Base-by-base conservation (phyloP, 2,888 invertebrate species). In the Sthenelais limicola region DNA sequence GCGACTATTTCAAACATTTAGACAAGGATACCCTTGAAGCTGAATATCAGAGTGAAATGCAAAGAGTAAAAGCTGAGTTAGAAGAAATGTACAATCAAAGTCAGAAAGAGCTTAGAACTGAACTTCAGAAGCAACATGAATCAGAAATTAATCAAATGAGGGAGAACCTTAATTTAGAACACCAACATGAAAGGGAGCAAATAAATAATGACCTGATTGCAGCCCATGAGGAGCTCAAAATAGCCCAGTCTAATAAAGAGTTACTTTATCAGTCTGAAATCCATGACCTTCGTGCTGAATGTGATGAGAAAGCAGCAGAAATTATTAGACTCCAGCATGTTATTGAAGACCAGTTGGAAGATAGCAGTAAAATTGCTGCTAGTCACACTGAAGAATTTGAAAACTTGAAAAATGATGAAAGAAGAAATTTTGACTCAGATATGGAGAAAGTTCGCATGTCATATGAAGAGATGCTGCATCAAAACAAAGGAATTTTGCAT, bases 321-420 rank as follows among this genome's bases (percentile, higher is more conserved):
- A 68, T 68, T 30, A 12, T 24, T n/a, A 21, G 9, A 32, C 38
- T 68, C 12, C 68, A 68, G 18, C 49, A 68, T 18, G 51, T 51
- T 15, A 51, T 51, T 26, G 68, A 68, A 32, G 70, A 54, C 24
- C 51, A 43, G 4, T 12, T 54, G 24, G 54, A 70, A 70, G 70
- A 70, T 21, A 52, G 43, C 21, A 70, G 67, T 67, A 28, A 67
- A n/a, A 21, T 43, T 26, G 26, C 3, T 9, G 38, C 51, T 21
- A 70, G 71, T 26, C 26, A 71, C n/a, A 26, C 47, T 28, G 71
- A 71, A 32, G 74, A 68, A 5, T 30, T 71, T 18, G 74, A 74
- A 26, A 71, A 71, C 21, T 35, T 71, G 51, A 73, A 71, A 30
- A 70, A 62, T 47, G 66, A 62, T 21, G 32, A 66, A 48, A 21